A percentile compares a stretch with the other conserved stretches of the same genome.
Evolutionary conservation across 2,888 invertebrate genomes (phyloP).

Genomic region (Drosophila histrio): DNA sequence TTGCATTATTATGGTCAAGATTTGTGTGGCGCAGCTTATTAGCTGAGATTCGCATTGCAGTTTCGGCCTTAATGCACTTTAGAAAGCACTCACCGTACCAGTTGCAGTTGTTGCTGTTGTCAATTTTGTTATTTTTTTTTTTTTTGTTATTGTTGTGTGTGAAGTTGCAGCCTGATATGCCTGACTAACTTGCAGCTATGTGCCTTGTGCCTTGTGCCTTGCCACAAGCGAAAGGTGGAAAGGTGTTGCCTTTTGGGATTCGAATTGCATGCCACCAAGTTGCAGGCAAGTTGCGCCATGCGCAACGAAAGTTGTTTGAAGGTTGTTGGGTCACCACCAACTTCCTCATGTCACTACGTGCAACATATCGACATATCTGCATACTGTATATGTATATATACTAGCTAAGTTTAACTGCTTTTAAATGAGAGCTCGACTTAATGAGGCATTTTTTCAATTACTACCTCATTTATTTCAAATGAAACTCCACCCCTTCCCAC

Average conservation of each 20-base stretch:
- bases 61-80: conserved; percentile 42
- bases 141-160: not conserved
- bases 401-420: conserved; percentile 15
- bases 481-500: conserved; percentile 4
- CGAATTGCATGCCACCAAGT: conserved; percentile 37
- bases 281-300: conserved; percentile 29
- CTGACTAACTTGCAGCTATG: conserved; percentile 70
- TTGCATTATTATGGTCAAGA: conserved; percentile 72
- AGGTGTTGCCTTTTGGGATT: conserved; percentile 66
- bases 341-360: conserved; percentile 23
- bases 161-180: conserved; percentile 53
- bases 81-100: conserved; percentile 56
- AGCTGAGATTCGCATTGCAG: conserved; percentile 51
- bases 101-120: conserved; percentile 10
- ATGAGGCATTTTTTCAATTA: conserved; percentile 24
- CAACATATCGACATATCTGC: conserved; percentile 6
- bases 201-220: conserved; percentile 1
- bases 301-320: conserved; percentile 72
- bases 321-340: conserved; percentile 62
- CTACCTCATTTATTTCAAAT: conserved; percentile 48
- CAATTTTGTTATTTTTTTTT: conserved; percentile 2
- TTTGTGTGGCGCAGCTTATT: conserved; percentile 58
- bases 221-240: conserved; percentile 73
- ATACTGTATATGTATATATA: not conserved
- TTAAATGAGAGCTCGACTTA: conserved; percentile 41